phyloP scores from a whole-genome alignment of 2,888 invertebrate genomes.

The Leucania comma region DNA sequence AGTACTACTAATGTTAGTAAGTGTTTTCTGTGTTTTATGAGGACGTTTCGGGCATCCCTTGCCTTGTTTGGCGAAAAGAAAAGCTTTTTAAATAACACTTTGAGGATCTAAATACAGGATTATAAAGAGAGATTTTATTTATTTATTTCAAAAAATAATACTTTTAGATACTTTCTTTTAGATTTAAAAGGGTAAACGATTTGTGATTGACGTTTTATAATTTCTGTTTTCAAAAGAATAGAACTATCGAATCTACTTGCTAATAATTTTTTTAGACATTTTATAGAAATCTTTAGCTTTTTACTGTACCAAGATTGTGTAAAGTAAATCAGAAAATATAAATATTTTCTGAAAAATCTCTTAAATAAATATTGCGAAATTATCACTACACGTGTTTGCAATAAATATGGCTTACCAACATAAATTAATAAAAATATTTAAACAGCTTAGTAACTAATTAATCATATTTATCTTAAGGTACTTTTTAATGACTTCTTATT shows the following conservation, averaged over 20 bases:
- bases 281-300: neutral
- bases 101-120: neutral
- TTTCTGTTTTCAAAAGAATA: neutral
- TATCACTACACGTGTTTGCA: slow-evolving; percentile 4
- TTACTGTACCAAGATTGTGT: neutral
- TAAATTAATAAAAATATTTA: neutral
- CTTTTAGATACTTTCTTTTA: neutral
- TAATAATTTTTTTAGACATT: neutral
- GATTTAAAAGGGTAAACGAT: no score
- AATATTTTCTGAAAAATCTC: no score
- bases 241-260: neutral
- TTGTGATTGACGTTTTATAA: no score
- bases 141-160: no score
- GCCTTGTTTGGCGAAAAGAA: neutral
- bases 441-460: slow-evolving; percentile 15
- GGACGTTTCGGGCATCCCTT: slow-evolving; percentile 2
- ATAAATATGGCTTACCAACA: slow-evolving; percentile 6
- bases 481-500: neutral
- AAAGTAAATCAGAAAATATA: no score
- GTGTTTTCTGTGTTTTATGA: slow-evolving; percentile 48
- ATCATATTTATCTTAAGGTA: slow-evolving; percentile 25
- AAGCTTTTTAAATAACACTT: neutral
- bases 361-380: no score
- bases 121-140: neutral
- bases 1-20: slow-evolving; percentile 55